These are phyloP conservation scores for Cinara cedri DNA, from an alignment of 2,888 invertebrate genomes.

Conservation along the genomic window DNA sequence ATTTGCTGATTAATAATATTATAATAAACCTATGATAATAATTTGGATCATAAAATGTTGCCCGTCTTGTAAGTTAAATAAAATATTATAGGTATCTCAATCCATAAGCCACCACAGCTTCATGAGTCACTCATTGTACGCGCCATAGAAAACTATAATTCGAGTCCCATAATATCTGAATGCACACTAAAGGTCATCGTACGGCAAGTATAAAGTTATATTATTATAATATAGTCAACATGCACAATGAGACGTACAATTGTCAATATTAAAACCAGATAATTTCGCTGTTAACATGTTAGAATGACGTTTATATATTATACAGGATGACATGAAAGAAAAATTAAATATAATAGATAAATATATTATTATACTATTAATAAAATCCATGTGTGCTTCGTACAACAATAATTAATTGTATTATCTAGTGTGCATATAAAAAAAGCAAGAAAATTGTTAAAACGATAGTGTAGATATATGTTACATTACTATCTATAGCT, in stretches of 20 bases:
- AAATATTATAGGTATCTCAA: background rate
- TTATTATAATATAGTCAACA: background rate
- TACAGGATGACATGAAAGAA: background rate
- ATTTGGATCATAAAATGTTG: too few species aligned
- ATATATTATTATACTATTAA: slow-evolving; percentile 2
- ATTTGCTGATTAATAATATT: too few species aligned
- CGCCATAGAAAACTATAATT: background rate
- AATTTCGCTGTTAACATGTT: slow-evolving; percentile 3
- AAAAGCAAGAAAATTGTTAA: background rate
- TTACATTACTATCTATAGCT: background rate
- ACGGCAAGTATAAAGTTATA: slow-evolving; percentile 22
- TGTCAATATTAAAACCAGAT: slow-evolving; percentile 35
- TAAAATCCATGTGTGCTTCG: background rate
- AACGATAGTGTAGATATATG: background rate
- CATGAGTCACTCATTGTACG: slow-evolving; percentile 2
- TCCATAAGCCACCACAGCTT: background rate
- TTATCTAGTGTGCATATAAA: too few species aligned
- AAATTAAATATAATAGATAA: slow-evolving; percentile 28
- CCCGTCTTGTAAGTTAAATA: background rate
- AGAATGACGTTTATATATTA: background rate
- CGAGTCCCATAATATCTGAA: slow-evolving; percentile 23
- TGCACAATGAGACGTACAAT: slow-evolving; percentile 21
- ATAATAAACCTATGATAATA: background rate
- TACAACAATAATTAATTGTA: background rate
- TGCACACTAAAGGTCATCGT: slow-evolving; percentile 33